Evolutionary conservation across 2,113 vertebrate species (phyloP).

Genomic region (Rhinopomastus cyanomelas): DNA sequence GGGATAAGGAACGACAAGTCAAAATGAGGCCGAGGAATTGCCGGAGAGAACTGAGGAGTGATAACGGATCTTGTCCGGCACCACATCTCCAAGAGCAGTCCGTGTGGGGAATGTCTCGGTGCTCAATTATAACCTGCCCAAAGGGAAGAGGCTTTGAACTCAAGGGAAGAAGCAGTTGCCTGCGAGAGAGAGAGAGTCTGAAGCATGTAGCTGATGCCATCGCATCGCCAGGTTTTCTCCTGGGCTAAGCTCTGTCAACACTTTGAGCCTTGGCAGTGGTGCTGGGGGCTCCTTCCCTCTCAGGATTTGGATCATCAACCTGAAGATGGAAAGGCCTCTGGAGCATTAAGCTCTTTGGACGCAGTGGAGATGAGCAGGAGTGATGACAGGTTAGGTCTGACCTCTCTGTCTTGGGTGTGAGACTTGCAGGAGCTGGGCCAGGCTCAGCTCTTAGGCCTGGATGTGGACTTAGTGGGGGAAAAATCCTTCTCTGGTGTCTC

Average conservation of each 20-base stretch:
- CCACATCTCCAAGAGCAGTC: accelerated
- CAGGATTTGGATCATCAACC: not conserved
- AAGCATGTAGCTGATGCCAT: not conserved
- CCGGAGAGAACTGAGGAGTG: not conserved
- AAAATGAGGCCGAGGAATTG: conserved; percentile 42
- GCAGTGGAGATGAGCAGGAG: not conserved
- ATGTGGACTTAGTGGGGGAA: not conserved
- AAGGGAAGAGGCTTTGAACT: conserved; percentile 57
- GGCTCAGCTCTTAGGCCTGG: not conserved
- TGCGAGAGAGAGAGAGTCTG: not conserved
- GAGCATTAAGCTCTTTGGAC: not conserved
- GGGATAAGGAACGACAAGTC: not conserved
- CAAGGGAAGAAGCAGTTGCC: not conserved
- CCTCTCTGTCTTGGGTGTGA: accelerated
- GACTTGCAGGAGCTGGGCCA: not conserved
- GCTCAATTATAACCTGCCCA: conserved; percentile 55
- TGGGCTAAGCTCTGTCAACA: not conserved
- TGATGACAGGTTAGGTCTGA: accelerated
- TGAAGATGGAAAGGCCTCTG: not conserved
- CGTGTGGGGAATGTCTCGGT: not conserved
- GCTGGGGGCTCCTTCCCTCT: not conserved
- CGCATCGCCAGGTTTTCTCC: not conserved
- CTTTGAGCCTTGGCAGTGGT: not conserved
- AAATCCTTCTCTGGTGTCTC: not conserved
- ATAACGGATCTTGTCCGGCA: not conserved